Conservation (phyloP, 2,888 invertebrate genomes). For the Cepaea hortensis region DNA sequence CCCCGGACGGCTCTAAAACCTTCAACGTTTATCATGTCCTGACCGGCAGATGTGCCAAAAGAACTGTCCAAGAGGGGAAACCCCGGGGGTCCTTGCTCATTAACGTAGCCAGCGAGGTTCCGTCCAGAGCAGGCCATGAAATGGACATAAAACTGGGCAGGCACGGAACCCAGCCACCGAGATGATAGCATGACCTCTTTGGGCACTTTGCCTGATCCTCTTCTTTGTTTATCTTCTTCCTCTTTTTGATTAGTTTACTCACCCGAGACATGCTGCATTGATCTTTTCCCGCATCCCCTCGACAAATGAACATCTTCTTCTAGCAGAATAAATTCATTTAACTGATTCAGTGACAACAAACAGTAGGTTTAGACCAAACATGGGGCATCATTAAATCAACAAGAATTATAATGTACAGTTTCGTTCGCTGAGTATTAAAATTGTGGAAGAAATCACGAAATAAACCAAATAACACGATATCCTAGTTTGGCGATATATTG, state of each 20-base stretch:
- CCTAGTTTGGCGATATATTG: too few relatives aligned
- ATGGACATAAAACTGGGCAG: conserved; percentile 31
- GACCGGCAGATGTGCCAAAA: conserved; percentile 33
- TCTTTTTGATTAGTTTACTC: background rate
- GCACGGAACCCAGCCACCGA: background rate
- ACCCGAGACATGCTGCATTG: background rate
- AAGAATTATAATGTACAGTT: too few relatives aligned
- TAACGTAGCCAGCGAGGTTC: conserved; percentile 5
- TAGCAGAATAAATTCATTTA: too few relatives aligned
- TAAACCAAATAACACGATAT: too few relatives aligned
- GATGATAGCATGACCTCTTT: conserved; percentile 33
- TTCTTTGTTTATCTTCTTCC: background rate
- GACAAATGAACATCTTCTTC: too few relatives aligned
- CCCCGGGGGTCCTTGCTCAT: conserved; percentile 24
- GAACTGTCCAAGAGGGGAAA: conserved; percentile 13
- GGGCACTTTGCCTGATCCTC: conserved; percentile 1
- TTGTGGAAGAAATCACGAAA: too few relatives aligned
- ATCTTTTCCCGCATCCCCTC: background rate
- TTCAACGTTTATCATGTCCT: conserved; percentile 31
- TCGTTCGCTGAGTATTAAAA: too few relatives aligned
- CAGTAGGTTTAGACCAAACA: too few relatives aligned
- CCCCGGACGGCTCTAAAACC: conserved; percentile 27
- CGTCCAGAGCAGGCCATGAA: conserved; percentile 33
- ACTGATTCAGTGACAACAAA: too few relatives aligned
- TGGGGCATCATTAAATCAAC: too few relatives aligned